Evolutionary conservation across 2,888 invertebrate genomes (phyloP).

Genomic region (Biston stratarius): DNA sequence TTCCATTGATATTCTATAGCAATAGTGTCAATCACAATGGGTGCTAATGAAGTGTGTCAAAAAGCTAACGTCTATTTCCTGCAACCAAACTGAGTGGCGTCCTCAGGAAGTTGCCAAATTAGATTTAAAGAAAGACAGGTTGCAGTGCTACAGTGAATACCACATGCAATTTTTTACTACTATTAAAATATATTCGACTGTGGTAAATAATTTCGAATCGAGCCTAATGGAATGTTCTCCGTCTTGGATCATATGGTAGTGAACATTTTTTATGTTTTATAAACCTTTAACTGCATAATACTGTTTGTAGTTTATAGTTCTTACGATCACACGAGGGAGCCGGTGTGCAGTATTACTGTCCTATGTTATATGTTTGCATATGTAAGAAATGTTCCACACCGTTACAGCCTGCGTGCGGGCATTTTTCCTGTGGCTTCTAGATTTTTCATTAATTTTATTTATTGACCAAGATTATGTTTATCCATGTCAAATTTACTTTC

Average conservation of each 20-base stretch:
- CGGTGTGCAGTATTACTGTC: too few species aligned
- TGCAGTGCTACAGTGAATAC: slow-evolving; percentile 25
- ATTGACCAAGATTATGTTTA: slow-evolving; percentile 5
- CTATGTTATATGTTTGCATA: too few species aligned
- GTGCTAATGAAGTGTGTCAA: slow-evolving; percentile 39
- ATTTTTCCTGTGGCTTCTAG: too few species aligned
- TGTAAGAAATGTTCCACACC: too few species aligned
- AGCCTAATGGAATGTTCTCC: too few species aligned
- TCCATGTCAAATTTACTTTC: background rate
- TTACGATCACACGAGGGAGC: too few species aligned
- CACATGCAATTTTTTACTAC: slow-evolving; percentile 4
- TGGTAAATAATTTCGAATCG: background rate
- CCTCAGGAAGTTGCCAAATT: slow-evolving; percentile 46
- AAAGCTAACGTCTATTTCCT: slow-evolving; percentile 43
- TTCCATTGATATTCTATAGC: slow-evolving; percentile 29
- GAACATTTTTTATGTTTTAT: background rate
- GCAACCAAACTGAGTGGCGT: slow-evolving; percentile 36
- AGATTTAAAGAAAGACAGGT: slow-evolving; percentile 27
- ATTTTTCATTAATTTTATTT: background rate
- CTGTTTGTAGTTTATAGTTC: too few species aligned
- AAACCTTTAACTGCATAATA: too few species aligned
- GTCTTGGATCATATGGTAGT: background rate
- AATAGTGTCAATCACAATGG: slow-evolving; percentile 30
- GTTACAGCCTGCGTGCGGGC: too few species aligned
- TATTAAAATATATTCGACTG: background rate